Percentiles rank a stretch among this genome's conserved stretches.
Evolutionary conservation across 2,888 invertebrate species (phyloP).

Genomic region (Aromia moschata): DNA sequence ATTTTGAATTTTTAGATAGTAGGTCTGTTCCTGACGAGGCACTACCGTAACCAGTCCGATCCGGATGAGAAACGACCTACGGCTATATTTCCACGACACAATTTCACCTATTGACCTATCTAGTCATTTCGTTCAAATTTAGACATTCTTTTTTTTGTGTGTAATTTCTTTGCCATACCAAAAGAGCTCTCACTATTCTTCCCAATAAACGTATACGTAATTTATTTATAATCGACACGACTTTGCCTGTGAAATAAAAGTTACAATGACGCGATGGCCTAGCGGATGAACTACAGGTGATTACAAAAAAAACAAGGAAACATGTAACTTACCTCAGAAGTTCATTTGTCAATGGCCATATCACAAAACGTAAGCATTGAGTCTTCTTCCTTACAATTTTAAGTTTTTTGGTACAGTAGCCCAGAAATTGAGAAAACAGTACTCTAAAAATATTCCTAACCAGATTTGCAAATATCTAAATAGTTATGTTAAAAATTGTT

Average conservation of each 20-base stretch:
- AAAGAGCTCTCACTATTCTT: conserved; percentile 37
- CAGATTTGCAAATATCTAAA: too few relatives aligned
- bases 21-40: conserved; percentile 82
- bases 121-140: conserved; percentile 46
- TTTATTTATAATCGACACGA: not conserved
- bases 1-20: conserved; percentile 79
- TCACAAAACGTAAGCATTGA: too few relatives aligned
- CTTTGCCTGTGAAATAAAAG: conserved; percentile 3
- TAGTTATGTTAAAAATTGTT: too few relatives aligned
- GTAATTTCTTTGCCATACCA: conserved; percentile 46
- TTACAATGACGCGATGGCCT: conserved; percentile 6
- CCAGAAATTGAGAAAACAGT: too few relatives aligned
- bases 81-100: conserved; percentile 73
- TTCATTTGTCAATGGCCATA: too few relatives aligned
- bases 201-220: not conserved
- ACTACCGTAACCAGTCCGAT: conserved; percentile 83
- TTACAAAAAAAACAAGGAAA: not conserved
- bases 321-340: not conserved
- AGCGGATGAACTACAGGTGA: too few relatives aligned
- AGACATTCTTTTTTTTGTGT: conserved; percentile 25
- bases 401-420: too few relatives aligned
- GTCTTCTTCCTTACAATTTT: too few relatives aligned
- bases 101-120: conserved; percentile 61
- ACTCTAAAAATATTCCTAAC: too few relatives aligned
- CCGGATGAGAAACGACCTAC: conserved; percentile 78